Evolutionary conservation across 1,140 invertebrate species (phyloP).

Genomic region (Ctenoplectra terminalis): DNA sequence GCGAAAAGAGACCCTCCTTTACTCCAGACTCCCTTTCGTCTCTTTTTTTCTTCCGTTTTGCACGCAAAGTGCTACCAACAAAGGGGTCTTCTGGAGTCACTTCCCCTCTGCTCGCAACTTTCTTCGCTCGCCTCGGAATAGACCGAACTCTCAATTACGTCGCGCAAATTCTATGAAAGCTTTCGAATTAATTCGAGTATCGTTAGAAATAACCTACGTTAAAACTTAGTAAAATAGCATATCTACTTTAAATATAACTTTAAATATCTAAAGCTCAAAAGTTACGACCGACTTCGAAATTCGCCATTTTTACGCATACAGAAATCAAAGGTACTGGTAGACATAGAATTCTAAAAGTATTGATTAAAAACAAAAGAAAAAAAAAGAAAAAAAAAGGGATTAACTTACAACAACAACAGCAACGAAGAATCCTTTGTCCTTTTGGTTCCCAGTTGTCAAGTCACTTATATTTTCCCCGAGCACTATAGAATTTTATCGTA

Average conservation of each 20-base stretch:
- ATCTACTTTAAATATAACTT: too few species aligned
- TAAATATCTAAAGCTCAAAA: too few species aligned
- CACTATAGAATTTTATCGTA: constrained; percentile 35
- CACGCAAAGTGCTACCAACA: constrained; percentile 60
- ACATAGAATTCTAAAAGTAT: background rate
- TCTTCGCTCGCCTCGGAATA: background rate
- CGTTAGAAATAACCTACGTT: background rate
- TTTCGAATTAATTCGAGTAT: background rate
- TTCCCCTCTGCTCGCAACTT: constrained; percentile 9
- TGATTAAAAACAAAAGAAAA: constrained; percentile 4
- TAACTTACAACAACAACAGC: background rate
- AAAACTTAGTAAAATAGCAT: too few species aligned
- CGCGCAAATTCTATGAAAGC: background rate
- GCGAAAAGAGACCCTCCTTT: constrained; percentile 57
- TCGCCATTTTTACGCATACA: too few species aligned
- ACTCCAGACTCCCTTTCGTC: constrained; percentile 43
- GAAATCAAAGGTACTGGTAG: background rate
- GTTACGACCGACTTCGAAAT: too few species aligned
- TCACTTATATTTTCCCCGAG: constrained; percentile 49
- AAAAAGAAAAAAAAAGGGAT: background rate
- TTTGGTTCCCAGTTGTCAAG: background rate
- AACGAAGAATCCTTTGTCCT: constrained; percentile 9
- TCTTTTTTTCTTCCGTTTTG: constrained; percentile 36
- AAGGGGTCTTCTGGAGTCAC: constrained; percentile 52
- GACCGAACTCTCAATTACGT: constrained; percentile 20